Conservation (phyloP, 1,140 invertebrate species). For the Tetranychus cinnabarinus region DNA sequence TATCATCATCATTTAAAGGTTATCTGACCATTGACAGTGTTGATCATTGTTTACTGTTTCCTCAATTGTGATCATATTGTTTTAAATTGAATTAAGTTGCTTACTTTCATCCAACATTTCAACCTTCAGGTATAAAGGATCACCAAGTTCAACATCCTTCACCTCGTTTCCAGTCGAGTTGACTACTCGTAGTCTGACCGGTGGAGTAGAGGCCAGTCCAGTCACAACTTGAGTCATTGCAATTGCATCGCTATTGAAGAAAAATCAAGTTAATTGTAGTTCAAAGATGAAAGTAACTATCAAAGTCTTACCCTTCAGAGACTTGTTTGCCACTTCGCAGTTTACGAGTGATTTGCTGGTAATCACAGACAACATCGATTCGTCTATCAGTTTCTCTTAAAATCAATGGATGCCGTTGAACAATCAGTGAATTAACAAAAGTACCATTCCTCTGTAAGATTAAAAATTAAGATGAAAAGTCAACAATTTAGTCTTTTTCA, state of each 20-base stretch:
- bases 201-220: constrained; percentile 17
- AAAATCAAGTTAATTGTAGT: no score
- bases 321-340: constrained; percentile 10
- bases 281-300: no score
- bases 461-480: background rate
- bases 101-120: constrained; percentile 17
- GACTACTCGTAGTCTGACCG: constrained; percentile 16
- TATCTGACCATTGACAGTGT: no score
- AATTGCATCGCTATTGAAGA: background rate
- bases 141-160: constrained; percentile 17
- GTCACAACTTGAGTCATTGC: constrained; percentile 14
- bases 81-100: background rate
- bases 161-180: constrained; percentile 16
- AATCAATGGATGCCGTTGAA: constrained; percentile 11
- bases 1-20: no score
- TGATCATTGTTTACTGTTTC: no score
- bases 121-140: constrained; percentile 16
- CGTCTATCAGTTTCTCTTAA: constrained; percentile 8
- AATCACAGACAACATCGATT: constrained; percentile 12
- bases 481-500: no score
- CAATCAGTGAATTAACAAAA: constrained; percentile 10
- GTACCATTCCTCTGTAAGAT: constrained; percentile 10
- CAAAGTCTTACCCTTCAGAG: background rate
- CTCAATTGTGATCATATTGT: no score
- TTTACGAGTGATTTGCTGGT: constrained; percentile 9